Percentiles rank a stretch among this genome's conserved stretches.
Evolutionary conservation across 2,797 vertebrate genomes (phyloP).

Genomic region (Tarsius wallacei): DNA sequence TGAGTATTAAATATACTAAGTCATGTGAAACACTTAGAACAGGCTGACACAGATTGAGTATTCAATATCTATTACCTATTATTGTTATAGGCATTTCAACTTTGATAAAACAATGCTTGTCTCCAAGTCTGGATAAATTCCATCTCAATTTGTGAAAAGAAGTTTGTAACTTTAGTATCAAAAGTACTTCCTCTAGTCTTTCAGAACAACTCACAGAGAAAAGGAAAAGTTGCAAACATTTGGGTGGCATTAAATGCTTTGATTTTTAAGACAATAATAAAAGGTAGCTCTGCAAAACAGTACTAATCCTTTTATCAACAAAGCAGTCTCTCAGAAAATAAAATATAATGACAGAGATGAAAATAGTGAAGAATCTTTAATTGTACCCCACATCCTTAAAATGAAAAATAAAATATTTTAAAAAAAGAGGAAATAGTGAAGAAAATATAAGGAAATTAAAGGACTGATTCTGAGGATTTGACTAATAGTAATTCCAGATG

Average conservation of each 20-base stretch:
- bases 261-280: background rate
- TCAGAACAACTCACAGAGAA: background rate
- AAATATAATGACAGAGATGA: background rate
- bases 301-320: background rate
- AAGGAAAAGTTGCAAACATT: background rate
- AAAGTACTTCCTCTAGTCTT: background rate
- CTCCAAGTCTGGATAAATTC: background rate
- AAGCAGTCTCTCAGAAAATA: background rate
- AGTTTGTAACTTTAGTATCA: background rate
- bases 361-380: background rate
- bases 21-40: background rate
- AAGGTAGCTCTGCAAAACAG: background rate
- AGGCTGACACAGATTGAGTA: background rate
- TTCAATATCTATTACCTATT: background rate
- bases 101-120: background rate
- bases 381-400: no score
- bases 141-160: background rate
- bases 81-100: background rate
- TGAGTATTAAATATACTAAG: background rate
- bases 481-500: background rate
- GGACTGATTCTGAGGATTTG: background rate
- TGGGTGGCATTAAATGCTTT: background rate
- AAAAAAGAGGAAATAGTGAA: background rate
- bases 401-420: background rate
- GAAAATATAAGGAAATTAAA: slow-evolving; percentile 2